Conservation (phyloP, 2,888 invertebrate genomes). For the Ectemnius lituratus region DNA sequence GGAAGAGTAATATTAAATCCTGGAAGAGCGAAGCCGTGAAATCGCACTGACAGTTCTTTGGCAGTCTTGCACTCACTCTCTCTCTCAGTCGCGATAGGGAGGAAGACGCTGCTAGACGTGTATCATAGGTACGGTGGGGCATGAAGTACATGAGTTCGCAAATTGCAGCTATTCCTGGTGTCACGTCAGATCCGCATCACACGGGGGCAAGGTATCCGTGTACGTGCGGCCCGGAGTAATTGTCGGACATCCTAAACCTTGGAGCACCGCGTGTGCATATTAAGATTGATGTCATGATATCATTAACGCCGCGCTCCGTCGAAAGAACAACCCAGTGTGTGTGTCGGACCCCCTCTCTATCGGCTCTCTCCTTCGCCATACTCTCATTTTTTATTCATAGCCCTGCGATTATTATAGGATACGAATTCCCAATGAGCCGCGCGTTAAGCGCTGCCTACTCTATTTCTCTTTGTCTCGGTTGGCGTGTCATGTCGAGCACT, state of each 20-base stretch:
- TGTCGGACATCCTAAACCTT: constrained; percentile 11
- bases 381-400: constrained; percentile 51
- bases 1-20: no score
- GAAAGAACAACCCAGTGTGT: constrained; percentile 23
- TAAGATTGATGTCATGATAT: constrained; percentile 45
- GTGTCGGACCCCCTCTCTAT: no score
- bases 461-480: constrained; percentile 29
- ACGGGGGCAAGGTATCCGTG: not conserved
- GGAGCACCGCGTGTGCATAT: constrained; percentile 19
- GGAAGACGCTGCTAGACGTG: not conserved
- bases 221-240: not conserved
- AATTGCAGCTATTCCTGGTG: constrained; percentile 9
- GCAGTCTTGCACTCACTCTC: not conserved
- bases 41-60: not conserved
- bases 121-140: not conserved
- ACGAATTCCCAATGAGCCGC: constrained; percentile 48
- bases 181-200: constrained; percentile 2
- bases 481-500: not conserved
- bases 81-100: no score
- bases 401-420: constrained; percentile 37
- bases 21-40: no score
- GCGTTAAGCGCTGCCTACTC: constrained; percentile 24
- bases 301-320: constrained; percentile 21
- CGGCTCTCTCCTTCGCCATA: constrained; percentile 23
- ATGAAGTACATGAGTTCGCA: not conserved